Evolutionary conservation across 2,888 invertebrate genomes (phyloP), one percentile per base, ranked within the genome.

Genomic region (Liodrosophila aerea): DNA sequence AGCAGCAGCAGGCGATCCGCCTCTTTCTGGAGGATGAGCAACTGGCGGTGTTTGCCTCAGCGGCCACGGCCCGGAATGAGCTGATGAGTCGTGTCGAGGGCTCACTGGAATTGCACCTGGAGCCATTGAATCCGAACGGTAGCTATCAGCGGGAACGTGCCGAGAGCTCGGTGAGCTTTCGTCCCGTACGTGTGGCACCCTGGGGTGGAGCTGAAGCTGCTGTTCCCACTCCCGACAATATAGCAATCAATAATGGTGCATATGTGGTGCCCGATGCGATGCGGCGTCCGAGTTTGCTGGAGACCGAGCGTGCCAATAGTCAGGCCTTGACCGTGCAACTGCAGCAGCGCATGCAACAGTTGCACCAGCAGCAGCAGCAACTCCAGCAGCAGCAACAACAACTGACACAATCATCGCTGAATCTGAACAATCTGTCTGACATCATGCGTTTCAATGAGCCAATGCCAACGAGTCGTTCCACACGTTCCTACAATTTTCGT

Each of bases 11-110:
- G 64, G 83, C 83, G 4, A 61, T 66, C 0, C 82, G 82, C 4
- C 47, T 80, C 0, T 81, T 81, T 16, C 53, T 81, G 13, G 80
- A 81, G 63, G 75, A 80, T 13, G 80, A 81, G 29, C 82, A 81
- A 16, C 33, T 82, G 49, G 67, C 80, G 5, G 64, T 75, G 8
- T 61, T 76, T 1, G 18, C 70, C 1, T 74, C 76, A 13, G 45
- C 76, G 2, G 78, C 74, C 4, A 64, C 47, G 0, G 74, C 82
- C 7, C 65, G 77, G 8, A 80, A 83, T 31, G 65, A 64, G 4
- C 61, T 58, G 1, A 67, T 77, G 64, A 63, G 43, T 9, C 76
- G 59, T 16, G 60, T 40, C 7, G 59, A 57, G 30, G 72, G 76
- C n/a, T 64, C 78, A 0, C 36, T 83, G 1, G 68, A 66, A 1